These are phyloP conservation scores for Drusus annulatus DNA, from an alignment of 1,140 invertebrate genomes.

Conservation along the genomic window DNA sequence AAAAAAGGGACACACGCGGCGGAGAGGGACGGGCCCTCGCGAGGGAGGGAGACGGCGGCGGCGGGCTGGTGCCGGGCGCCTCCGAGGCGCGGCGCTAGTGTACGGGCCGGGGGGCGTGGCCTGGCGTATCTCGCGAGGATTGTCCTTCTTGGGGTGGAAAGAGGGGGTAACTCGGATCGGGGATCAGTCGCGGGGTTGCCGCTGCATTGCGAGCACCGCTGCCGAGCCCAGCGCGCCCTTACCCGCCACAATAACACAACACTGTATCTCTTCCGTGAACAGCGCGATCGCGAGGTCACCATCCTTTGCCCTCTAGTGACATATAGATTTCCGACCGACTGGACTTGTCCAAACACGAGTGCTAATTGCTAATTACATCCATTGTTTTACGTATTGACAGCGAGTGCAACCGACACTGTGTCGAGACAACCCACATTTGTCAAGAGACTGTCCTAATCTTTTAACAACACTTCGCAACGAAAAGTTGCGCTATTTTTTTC, in stretches of 20 bases:
- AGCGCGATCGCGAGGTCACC: slow-evolving; percentile 27
- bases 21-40: slow-evolving; percentile 9
- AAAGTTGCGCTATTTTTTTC: not conserved
- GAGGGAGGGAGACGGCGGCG: not conserved
- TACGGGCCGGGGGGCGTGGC: slow-evolving; percentile 42
- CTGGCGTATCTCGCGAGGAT: slow-evolving; percentile 8
- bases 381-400: too few relatives aligned
- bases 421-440: too few relatives aligned
- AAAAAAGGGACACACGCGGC: slow-evolving; percentile 51
- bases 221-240: slow-evolving; percentile 20
- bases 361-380: too few relatives aligned
- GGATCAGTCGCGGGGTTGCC: slow-evolving; percentile 47
- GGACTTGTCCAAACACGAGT: too few relatives aligned
- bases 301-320: slow-evolving; percentile 31
- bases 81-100: slow-evolving; percentile 41
- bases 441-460: not conserved
- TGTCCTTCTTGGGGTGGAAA: slow-evolving; percentile 32
- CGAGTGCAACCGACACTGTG: too few relatives aligned
- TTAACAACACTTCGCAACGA: not conserved
- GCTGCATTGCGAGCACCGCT: slow-evolving; percentile 32
- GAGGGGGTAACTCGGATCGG: slow-evolving; percentile 16
- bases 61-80: slow-evolving; percentile 14
- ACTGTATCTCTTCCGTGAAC: slow-evolving; percentile 11
- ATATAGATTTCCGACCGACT: too few relatives aligned
- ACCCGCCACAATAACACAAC: not conserved